These are phyloP conservation scores for Unio delphinus DNA, from an alignment of 2,888 invertebrate species.

Conservation along the genomic window DNA sequence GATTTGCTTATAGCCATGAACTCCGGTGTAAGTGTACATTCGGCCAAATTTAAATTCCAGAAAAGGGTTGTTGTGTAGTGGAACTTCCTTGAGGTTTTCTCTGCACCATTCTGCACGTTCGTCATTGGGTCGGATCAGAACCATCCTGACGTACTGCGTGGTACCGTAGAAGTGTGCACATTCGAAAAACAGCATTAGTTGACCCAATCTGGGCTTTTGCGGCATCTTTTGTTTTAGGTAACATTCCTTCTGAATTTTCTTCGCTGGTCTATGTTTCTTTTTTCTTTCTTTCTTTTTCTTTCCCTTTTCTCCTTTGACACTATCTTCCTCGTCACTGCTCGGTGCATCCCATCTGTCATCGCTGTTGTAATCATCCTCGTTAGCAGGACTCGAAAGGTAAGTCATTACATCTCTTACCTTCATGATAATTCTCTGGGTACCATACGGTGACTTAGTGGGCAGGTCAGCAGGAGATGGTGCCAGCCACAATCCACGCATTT, in stretches of 20 bases:
- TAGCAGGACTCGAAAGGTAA: constrained; percentile 12
- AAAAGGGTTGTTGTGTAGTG: constrained; percentile 33
- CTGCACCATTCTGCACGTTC: constrained; percentile 31
- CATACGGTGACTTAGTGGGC: constrained; percentile 31
- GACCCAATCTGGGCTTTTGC: constrained; percentile 12
- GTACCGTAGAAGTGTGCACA: constrained; percentile 33
- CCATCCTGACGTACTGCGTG: constrained; percentile 31
- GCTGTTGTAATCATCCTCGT: constrained; percentile 3
- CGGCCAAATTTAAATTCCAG: constrained; percentile 25
- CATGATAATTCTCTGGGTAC: constrained; percentile 28
- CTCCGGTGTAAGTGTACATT: constrained; percentile 23
- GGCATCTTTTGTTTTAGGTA: constrained; percentile 26
- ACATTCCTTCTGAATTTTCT: constrained; percentile 28
- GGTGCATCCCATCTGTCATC: constrained; percentile 20
- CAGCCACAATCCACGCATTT: constrained; percentile 29
- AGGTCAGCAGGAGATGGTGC: constrained; percentile 23
- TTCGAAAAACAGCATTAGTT: constrained; percentile 36
- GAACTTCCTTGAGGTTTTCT: constrained; percentile 28
- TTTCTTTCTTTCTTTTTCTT: constrained; percentile 10
- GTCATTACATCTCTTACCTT: constrained; percentile 26
- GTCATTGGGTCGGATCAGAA: constrained; percentile 23
- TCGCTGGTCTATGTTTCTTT: constrained; percentile 12
- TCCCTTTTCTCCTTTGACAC: constrained; percentile 14
- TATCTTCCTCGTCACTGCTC: constrained; percentile 1
- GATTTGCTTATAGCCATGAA: constrained; percentile 8